These are phyloP conservation scores for Gymnocypris eckloni DNA, from an alignment of 2,797 vertebrate genomes.

Conservation along the genomic window DNA sequence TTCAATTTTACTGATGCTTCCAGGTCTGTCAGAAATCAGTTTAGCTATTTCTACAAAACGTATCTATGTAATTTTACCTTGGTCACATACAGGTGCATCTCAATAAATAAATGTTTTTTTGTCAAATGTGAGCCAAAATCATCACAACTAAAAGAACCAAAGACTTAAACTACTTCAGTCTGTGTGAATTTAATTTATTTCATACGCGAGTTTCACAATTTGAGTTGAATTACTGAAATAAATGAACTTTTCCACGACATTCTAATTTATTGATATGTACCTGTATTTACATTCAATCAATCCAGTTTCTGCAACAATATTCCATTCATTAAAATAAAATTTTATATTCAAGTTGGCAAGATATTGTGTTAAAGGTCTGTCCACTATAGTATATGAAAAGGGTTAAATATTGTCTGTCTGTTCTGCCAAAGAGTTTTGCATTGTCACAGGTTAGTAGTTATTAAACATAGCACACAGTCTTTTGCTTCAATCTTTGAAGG, in stretches of 20 bases:
- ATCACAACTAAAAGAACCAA: too few relatives aligned
- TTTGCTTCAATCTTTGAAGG: conserved; percentile 25
- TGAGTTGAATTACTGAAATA: too few relatives aligned
- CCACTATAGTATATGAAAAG: neutral
- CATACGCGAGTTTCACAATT: too few relatives aligned
- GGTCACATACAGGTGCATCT: neutral
- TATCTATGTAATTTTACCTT: neutral
- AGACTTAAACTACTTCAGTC: too few relatives aligned
- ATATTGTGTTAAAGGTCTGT: neutral
- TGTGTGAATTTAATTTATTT: too few relatives aligned
- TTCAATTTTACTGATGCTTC: neutral
- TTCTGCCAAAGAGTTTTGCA: neutral
- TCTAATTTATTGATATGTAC: too few relatives aligned
- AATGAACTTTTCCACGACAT: too few relatives aligned
- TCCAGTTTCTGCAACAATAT: neutral
- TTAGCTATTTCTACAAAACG: neutral
- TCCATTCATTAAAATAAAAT: neutral
- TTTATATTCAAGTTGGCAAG: neutral
- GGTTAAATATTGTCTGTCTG: neutral
- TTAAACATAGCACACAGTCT: neutral
- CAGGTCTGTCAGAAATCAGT: neutral
- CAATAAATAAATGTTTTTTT: too few relatives aligned
- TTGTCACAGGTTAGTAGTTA: neutral
- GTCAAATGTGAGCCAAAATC: too few relatives aligned
- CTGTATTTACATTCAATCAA: neutral